phyloP scores from a whole-genome alignment of 2,113 vertebrate genomes.

The Nettapus auritus region DNA sequence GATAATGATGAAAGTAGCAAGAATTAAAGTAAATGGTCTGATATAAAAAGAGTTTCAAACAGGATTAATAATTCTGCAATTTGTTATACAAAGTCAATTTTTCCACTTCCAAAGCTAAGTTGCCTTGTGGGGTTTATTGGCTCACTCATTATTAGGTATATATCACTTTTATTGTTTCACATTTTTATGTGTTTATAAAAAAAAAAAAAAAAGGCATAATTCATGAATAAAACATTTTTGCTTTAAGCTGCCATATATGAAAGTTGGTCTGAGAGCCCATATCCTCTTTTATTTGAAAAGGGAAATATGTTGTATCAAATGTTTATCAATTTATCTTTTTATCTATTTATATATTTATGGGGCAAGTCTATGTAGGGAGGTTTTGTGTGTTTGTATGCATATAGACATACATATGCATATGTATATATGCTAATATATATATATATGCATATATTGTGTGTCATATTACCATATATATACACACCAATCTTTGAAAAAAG shows the following conservation, averaged over 20 bases:
- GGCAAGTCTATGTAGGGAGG: background rate
- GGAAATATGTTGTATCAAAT: constrained; percentile 22
- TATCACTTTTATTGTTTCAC: constrained; percentile 81
- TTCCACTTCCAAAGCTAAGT: constrained; percentile 75
- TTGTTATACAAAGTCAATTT: constrained; percentile 81
- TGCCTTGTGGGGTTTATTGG: constrained; percentile 77
- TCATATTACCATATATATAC: constrained; percentile 23
- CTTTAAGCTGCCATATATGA: constrained; percentile 69
- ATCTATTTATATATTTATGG: background rate
- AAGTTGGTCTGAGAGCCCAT: constrained; percentile 69
- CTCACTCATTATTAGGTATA: constrained; percentile 79
- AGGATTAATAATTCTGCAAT: constrained; percentile 79
- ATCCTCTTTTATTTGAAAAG: constrained; percentile 64
- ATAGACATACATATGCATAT: constrained; percentile 26
- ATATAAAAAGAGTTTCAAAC: constrained; percentile 75
- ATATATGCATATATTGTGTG: background rate
- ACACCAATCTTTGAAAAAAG: background rate
- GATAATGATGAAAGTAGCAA: constrained; percentile 74
- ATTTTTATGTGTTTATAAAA: constrained; percentile 80
- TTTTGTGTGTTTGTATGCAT: constrained; percentile 11
- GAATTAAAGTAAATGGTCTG: constrained; percentile 78
- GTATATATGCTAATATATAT: constrained; percentile 39
- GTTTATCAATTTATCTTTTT: background rate
- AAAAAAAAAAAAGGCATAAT: constrained; percentile 45
- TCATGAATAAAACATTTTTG: constrained; percentile 81